These are phyloP conservation scores for Stenchaetothrips biformis DNA, from an alignment of 2,888 invertebrate species.

Conservation along the genomic window DNA sequence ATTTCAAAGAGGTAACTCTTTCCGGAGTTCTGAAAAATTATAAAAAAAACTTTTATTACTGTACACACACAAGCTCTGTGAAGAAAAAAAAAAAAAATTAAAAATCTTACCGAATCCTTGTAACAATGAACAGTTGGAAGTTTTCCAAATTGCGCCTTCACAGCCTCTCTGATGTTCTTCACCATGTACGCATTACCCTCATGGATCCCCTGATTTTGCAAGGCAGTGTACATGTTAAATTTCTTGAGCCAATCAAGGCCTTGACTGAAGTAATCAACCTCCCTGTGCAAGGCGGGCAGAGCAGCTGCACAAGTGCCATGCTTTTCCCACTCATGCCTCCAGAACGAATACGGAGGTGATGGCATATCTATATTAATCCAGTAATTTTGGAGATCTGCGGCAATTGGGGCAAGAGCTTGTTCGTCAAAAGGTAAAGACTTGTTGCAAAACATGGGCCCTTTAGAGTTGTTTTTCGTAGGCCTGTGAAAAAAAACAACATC, in stretches of 20 bases:
- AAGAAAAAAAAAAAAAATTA: slow-evolving; percentile 21
- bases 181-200: not conserved
- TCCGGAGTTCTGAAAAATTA: slow-evolving; percentile 47
- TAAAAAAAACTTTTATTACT: not conserved
- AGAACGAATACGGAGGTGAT: slow-evolving; percentile 51
- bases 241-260: slow-evolving; percentile 58
- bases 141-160: slow-evolving; percentile 53
- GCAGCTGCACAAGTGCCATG: slow-evolving; percentile 73
- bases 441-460: slow-evolving; percentile 69
- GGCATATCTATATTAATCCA: slow-evolving; percentile 68
- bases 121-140: slow-evolving; percentile 62
- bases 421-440: slow-evolving; percentile 61
- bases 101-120: slow-evolving; percentile 48
- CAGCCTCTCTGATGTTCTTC: slow-evolving; percentile 48
- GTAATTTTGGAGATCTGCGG: slow-evolving; percentile 52
- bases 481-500: slow-evolving; percentile 37
- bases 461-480: slow-evolving; percentile 65
- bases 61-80: not conserved
- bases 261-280: slow-evolving; percentile 63
- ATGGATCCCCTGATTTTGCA: slow-evolving; percentile 53
- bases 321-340: slow-evolving; percentile 79
- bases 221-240: slow-evolving; percentile 58
- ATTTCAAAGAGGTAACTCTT: slow-evolving; percentile 63
- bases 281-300: slow-evolving; percentile 54
- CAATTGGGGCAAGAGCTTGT: slow-evolving; percentile 55